Evolutionary conservation across 2,113 vertebrate species (phyloP).

Genomic region (Oryzias woworae): DNA sequence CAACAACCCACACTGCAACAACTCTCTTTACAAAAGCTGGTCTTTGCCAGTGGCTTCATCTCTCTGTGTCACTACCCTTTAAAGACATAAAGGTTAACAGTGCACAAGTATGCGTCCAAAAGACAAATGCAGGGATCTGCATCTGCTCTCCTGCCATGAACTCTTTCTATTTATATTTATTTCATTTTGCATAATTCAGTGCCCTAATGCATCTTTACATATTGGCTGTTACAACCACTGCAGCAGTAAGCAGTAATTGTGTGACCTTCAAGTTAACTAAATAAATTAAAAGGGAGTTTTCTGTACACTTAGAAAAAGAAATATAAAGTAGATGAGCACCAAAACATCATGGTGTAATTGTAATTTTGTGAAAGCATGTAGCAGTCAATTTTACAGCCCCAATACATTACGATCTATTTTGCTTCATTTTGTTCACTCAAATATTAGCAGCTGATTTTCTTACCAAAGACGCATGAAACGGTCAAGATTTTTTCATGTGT

Average conservation of each 20-base stretch:
- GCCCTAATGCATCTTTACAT: neutral
- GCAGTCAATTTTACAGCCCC: too few relatives aligned
- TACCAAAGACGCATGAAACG: too few relatives aligned
- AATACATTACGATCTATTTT: too few relatives aligned
- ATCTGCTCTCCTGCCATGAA: conserved; percentile 2
- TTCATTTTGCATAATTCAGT: conserved; percentile 8
- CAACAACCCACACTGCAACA: conserved; percentile 47
- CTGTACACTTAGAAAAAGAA: neutral
- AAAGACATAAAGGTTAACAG: conserved; percentile 64
- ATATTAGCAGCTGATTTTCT: too few relatives aligned
- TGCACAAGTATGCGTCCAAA: conserved; percentile 26
- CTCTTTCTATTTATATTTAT: neutral
- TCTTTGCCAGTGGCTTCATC: conserved; percentile 67
- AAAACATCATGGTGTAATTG: neutral
- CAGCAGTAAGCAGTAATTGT: conserved; percentile 1
- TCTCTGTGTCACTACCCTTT: conserved; percentile 61
- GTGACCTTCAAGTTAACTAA: conserved; percentile 2
- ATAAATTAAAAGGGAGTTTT: neutral
- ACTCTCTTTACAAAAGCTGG: conserved; percentile 54
- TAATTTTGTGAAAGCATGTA: too few relatives aligned
- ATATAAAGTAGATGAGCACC: neutral
- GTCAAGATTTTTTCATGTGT: too few relatives aligned
- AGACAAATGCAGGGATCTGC: conserved; percentile 33
- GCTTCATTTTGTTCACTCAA: too few relatives aligned
- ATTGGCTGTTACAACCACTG: neutral